Base-by-base conservation (phyloP, 2,888 invertebrate species). In the Eudasyphora cyanicolor region DNA sequence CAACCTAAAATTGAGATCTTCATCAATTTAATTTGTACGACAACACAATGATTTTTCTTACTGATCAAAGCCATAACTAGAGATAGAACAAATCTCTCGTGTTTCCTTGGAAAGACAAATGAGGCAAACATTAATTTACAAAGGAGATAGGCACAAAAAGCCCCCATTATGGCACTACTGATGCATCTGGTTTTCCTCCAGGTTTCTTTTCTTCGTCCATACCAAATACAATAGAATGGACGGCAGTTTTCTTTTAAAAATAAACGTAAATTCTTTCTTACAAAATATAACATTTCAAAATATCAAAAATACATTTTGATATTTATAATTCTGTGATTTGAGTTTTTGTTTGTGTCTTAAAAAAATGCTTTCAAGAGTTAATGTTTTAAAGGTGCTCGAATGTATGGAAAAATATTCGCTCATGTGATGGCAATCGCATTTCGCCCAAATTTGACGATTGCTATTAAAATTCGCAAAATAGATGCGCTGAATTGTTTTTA, bases 1-100 rank as follows among this genome's bases (percentile, higher is more conserved):
- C 95, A 79, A n/a, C 93, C 94, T 93, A 85, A 45, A 19, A 12
- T n/a, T n/a, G 21, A 27, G 42, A 0, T n/a, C 29, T 21, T 60
- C 2, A 29, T 42, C 2, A 4, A 38, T 60, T 60, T 27, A 29
- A 17, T 29, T 60, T 14, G 8, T 7, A 54, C 21, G 1, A 5
- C 51, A 54, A 21, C 19, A 17, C 12, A 24, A n/a, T 4, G 6
- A 24, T 1, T 0, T 24, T 71, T 77, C 83, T 71, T 82, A 88
- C 89, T 89, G 35, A 87, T 60, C 42, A 86, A 4, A 3, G 82
- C 24, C 5, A 87, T 82, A 7, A 87, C 62, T 5, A 80, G 2
- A n/a, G 82, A 51, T 32, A 88, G 60, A 2, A 86, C 24, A 2
- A 17, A 32, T 21, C 86, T 86, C 32, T 86, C 82, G 0, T 76